Evolutionary conservation across 2,888 invertebrate genomes (phyloP).

Genomic region (Amiota mariae): DNA sequence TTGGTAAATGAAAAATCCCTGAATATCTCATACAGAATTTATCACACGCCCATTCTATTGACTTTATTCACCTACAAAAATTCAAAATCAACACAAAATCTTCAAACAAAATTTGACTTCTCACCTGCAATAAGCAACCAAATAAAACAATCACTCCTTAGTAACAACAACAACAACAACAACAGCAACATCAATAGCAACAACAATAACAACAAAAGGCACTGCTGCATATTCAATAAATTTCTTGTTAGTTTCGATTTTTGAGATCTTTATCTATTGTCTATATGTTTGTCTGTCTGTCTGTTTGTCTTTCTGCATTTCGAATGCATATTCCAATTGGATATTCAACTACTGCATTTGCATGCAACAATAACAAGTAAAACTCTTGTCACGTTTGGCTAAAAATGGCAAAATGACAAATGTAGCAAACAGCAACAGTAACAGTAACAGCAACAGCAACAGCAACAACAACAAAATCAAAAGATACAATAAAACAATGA

Average conservation of each 20-base stretch:
- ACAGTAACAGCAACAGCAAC: slow-evolving; percentile 40
- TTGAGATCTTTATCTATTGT: slow-evolving; percentile 64
- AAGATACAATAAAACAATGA: slow-evolving; percentile 14
- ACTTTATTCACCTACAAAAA: no score
- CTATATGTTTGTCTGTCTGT: slow-evolving; percentile 33
- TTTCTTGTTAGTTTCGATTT: slow-evolving; percentile 65
- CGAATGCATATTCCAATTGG: slow-evolving; percentile 44
- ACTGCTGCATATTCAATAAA: slow-evolving; percentile 65
- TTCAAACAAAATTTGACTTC: slow-evolving; percentile 55
- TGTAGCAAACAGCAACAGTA: slow-evolving; percentile 57
- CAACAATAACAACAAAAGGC: slow-evolving; percentile 42
- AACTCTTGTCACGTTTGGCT: slow-evolving; percentile 65
- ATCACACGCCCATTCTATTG: no score
- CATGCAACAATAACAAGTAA: slow-evolving; percentile 54
- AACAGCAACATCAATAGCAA: no score
- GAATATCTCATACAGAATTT: no score
- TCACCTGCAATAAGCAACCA: slow-evolving; percentile 66
- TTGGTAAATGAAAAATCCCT: no score
- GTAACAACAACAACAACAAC: slow-evolving; percentile 31
- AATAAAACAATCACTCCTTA: slow-evolving; percentile 59
- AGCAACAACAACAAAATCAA: slow-evolving; percentile 33
- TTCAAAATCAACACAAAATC: no score
- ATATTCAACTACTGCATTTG: slow-evolving; percentile 49
- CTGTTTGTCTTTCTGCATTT: slow-evolving; percentile 29
- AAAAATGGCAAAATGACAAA: slow-evolving; percentile 66